Conservation (phyloP, 2,113 vertebrate genomes). For the Oophaga pumilio region DNA sequence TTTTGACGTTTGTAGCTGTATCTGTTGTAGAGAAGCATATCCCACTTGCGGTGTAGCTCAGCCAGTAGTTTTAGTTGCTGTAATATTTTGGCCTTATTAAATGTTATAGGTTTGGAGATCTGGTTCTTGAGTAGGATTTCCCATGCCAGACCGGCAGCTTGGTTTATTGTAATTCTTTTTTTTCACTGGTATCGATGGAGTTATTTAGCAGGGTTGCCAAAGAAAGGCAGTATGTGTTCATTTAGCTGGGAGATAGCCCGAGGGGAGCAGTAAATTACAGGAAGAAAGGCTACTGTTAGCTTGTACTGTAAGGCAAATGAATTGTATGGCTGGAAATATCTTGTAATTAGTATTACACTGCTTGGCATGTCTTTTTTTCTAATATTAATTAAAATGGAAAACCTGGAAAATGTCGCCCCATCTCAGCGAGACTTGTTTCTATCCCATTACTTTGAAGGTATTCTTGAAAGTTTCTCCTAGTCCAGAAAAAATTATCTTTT, state of each 20-base stretch:
- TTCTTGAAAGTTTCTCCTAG: not conserved
- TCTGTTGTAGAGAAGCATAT: not conserved
- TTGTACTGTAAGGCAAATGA: conserved; percentile 55
- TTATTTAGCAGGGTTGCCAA: conserved; percentile 46
- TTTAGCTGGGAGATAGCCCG: conserved; percentile 38
- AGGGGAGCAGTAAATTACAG: conserved; percentile 51
- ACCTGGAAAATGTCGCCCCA: conserved; percentile 28
- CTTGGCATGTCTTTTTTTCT: not conserved
- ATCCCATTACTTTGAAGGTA: not conserved
- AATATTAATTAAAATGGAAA: conserved; percentile 40
- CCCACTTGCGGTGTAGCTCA: not conserved
- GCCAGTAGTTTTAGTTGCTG: not conserved
- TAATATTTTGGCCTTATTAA: not conserved
- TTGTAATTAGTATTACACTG: conserved; percentile 46
- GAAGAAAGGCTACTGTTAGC: conserved; percentile 50
- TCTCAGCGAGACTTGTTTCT: not conserved
- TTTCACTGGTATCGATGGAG: conserved; percentile 11
- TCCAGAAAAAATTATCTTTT: not conserved
- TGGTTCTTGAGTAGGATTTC: not conserved
- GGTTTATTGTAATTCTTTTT: conserved; percentile 34
- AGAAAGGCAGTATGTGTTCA: conserved; percentile 47
- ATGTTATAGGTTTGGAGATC: not conserved
- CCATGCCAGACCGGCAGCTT: conserved; percentile 19
- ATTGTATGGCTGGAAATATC: conserved; percentile 42
- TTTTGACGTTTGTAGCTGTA: not conserved